Evolutionary conservation across 2,888 invertebrate species (phyloP).

Genomic region (Pachycephus smyrnensis): DNA sequence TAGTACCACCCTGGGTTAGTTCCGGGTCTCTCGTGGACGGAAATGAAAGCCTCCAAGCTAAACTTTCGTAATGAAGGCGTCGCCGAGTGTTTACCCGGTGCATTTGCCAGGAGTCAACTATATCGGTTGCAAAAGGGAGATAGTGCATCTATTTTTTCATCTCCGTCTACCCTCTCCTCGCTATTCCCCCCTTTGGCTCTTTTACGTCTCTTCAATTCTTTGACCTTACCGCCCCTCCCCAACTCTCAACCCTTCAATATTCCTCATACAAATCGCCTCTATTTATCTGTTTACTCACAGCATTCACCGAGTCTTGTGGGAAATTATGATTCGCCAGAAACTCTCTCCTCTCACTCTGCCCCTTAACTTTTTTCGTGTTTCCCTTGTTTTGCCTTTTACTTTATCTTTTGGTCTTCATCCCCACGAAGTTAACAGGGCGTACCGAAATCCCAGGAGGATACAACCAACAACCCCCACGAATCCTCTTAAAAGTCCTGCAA

Average conservation of each 20-base stretch:
- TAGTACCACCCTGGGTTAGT: constrained; percentile 29
- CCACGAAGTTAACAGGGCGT: too few species aligned
- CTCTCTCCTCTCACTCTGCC: too few species aligned
- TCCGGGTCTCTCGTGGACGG: constrained; percentile 39
- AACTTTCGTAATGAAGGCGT: constrained; percentile 51
- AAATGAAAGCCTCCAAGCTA: constrained; percentile 47
- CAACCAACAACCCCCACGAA: not conserved
- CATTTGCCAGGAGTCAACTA: constrained; percentile 41
- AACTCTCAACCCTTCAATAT: too few species aligned
- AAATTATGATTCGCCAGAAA: too few species aligned
- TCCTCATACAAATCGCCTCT: too few species aligned
- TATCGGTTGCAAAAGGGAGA: constrained; percentile 22
- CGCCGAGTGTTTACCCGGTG: constrained; percentile 44
- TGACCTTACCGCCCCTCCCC: too few species aligned
- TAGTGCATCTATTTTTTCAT: constrained; percentile 27
- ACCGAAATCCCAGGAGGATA: not conserved
- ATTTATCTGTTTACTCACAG: too few species aligned
- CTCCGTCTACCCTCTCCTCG: constrained; percentile 4
- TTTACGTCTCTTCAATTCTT: not conserved
- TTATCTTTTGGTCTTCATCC: too few species aligned
- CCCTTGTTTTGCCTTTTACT: too few species aligned
- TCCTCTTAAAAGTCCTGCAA: not conserved
- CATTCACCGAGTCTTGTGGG: too few species aligned
- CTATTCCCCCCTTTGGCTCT: constrained; percentile 7
- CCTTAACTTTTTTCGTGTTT: too few species aligned